Percentiles rank a stretch among this genome's conserved stretches.
Evolutionary conservation across 2,113 vertebrate species (phyloP).

Genomic region (Malurus cyaneus): DNA sequence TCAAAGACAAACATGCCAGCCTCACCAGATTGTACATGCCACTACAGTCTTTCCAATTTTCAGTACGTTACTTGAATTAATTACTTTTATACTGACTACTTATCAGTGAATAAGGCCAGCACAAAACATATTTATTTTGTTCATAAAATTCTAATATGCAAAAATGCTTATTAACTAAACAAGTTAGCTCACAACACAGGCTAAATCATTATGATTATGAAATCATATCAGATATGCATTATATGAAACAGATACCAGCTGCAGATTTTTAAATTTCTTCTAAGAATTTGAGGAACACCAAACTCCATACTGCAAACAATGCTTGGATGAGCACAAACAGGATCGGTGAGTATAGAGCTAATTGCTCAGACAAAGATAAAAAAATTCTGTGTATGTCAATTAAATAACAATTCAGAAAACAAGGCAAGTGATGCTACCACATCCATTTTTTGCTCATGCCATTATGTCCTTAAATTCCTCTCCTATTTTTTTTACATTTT

Average conservation of each 20-base stretch:
- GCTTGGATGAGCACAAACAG: neutral
- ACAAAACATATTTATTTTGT: neutral
- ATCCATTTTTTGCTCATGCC: neutral
- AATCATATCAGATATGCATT: rapidly evolving
- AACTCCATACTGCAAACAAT: neutral
- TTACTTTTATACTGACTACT: constrained; percentile 46
- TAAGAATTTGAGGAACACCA: neutral
- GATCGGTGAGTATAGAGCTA: neutral
- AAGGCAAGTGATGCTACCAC: neutral
- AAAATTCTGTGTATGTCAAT: neutral
- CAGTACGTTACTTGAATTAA: constrained; percentile 7
- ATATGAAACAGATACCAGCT: neutral
- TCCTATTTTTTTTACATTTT: neutral
- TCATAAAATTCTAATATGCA: neutral
- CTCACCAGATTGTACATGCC: constrained; percentile 55
- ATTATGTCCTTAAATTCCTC: neutral
- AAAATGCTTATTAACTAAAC: neutral
- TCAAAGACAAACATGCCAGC: constrained; percentile 51
- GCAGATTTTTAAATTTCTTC: neutral
- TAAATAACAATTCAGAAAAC: neutral
- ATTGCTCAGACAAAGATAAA: neutral
- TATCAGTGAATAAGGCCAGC: constrained; percentile 3
- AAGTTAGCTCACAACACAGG: neutral
- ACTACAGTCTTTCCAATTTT: constrained; percentile 47
- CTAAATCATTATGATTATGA: neutral